These are phyloP conservation scores for Camponotus pennsylvanicus DNA, from an alignment of 1,140 invertebrate species.

Conservation along the genomic window DNA sequence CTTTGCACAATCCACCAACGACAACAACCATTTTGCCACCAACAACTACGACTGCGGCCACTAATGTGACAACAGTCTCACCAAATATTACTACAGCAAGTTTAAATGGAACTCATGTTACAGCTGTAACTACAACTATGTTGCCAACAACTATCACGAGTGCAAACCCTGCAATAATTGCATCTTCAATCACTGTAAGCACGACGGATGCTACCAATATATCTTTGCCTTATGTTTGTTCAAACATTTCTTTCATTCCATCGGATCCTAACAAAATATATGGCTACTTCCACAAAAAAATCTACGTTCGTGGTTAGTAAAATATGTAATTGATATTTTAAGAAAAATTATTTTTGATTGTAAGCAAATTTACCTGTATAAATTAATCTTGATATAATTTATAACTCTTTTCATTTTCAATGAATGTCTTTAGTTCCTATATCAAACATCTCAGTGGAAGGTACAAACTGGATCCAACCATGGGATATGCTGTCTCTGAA, in stretches of 20 bases:
- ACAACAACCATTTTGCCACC: slow-evolving; percentile 87
- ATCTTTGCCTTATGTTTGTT: slow-evolving; percentile 87
- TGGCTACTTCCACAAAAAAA: slow-evolving; percentile 89
- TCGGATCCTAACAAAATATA: slow-evolving; percentile 90
- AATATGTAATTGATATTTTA: slow-evolving; percentile 16
- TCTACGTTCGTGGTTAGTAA: slow-evolving; percentile 88
- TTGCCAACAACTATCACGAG: neutral
- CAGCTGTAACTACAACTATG: neutral
- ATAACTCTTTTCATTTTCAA: neutral
- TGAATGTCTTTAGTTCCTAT: slow-evolving; percentile 88
- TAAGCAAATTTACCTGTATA: neutral
- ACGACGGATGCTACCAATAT: slow-evolving; percentile 72
- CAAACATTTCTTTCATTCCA: slow-evolving; percentile 88
- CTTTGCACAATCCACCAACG: slow-evolving; percentile 88
- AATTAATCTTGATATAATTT: neutral
- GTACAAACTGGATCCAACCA: slow-evolving; percentile 93
- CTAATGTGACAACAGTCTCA: slow-evolving; percentile 10
- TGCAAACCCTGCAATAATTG: slow-evolving; percentile 81
- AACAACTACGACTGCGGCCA: slow-evolving; percentile 67
- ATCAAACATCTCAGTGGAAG: slow-evolving; percentile 88
- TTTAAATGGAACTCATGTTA: neutral
- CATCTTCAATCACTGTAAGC: slow-evolving; percentile 80
- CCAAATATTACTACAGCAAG: slow-evolving; percentile 27
- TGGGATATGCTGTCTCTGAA: slow-evolving; percentile 91
- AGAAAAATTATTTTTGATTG: neutral